Conservation (phyloP, 2,888 invertebrate species). For the Arctia plantaginis region DNA sequence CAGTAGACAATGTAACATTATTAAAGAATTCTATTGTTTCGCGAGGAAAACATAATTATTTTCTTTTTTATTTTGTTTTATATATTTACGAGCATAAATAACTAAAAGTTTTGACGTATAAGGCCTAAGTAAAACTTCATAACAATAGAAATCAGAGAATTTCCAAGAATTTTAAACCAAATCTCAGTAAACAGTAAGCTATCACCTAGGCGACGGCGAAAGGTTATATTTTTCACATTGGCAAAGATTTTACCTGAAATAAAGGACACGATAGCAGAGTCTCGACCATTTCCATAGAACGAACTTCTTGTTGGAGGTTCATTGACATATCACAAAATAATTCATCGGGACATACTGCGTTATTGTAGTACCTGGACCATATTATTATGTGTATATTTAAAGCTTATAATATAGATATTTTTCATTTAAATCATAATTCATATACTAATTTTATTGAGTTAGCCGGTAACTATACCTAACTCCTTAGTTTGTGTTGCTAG, state of each 20-base stretch:
- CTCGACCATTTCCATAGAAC: slow-evolving; percentile 77
- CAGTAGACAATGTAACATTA: background rate
- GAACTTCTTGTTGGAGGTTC: slow-evolving; percentile 77
- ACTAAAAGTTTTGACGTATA: background rate
- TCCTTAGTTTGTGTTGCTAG: background rate
- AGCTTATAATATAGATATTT: background rate
- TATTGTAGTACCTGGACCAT: slow-evolving; percentile 76
- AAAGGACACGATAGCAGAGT: slow-evolving; percentile 73
- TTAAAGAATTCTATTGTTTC: background rate
- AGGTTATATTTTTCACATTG: background rate
- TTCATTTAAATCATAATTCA: background rate
- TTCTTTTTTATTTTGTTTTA: background rate
- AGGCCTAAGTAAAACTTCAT: background rate
- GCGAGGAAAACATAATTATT: background rate
- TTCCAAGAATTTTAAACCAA: background rate
- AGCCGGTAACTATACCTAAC: background rate
- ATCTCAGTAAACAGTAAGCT: background rate
- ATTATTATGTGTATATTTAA: background rate
- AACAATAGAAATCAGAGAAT: background rate
- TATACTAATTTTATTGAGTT: background rate
- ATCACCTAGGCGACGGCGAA: background rate
- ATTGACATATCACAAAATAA: slow-evolving; percentile 77
- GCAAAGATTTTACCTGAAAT: slow-evolving; percentile 66
- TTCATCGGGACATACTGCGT: slow-evolving; percentile 73
- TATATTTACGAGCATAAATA: background rate